Conservation (phyloP, 2,113 vertebrate genomes). For the Barnardius zonarius region DNA sequence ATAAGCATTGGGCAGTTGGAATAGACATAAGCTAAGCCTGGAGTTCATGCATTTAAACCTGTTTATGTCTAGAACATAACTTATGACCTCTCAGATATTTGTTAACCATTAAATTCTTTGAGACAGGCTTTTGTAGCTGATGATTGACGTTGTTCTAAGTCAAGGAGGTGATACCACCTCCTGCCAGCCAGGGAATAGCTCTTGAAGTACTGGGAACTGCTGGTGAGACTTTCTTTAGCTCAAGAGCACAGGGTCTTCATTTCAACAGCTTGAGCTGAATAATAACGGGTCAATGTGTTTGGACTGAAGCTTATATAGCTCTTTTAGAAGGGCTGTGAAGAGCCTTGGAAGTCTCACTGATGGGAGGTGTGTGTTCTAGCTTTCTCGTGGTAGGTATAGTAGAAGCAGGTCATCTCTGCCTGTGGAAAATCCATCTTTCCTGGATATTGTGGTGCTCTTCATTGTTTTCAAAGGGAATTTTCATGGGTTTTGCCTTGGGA, state of each 20-base stretch:
- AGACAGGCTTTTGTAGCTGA: background rate
- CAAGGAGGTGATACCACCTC: background rate
- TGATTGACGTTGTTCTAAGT: background rate
- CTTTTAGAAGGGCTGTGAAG: background rate
- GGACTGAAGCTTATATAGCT: background rate
- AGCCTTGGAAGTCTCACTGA: background rate
- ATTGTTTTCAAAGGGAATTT: background rate
- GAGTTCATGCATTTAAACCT: background rate
- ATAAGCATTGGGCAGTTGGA: background rate
- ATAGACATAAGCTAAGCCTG: background rate
- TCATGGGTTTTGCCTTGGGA: slow-evolving; percentile 19
- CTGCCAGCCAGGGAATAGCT: background rate
- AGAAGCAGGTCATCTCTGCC: background rate
- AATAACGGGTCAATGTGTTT: background rate
- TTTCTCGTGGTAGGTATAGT: background rate
- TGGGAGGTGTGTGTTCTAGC: background rate
- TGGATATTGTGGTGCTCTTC: background rate
- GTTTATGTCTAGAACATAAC: background rate
- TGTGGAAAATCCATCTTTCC: background rate
- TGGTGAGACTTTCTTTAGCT: background rate
- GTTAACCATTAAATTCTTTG: background rate
- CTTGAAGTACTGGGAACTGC: background rate
- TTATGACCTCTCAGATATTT: background rate
- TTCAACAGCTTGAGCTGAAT: background rate
- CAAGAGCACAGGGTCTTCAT: background rate